phyloP scores from a whole-genome alignment of 2,888 invertebrate genomes.

The Drosophila setosimentum region DNA sequence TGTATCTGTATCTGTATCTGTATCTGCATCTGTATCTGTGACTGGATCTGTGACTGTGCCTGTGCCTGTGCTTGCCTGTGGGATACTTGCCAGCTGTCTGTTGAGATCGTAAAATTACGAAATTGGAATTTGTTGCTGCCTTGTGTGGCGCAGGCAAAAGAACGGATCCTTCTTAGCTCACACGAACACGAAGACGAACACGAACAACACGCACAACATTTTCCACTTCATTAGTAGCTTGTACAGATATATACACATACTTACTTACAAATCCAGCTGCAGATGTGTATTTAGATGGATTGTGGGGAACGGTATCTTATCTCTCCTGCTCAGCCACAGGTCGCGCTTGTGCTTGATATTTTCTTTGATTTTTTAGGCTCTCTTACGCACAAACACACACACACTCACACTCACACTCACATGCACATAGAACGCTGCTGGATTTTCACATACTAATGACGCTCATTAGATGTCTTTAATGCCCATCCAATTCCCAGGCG shows the following conservation, averaged over 20 bases:
- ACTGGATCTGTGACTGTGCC: neutral
- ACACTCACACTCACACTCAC: slow-evolving; percentile 1
- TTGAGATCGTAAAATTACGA: slow-evolving; percentile 50
- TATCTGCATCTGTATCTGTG: slow-evolving; percentile 2
- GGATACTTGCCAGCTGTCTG: slow-evolving; percentile 51
- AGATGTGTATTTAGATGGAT: slow-evolving; percentile 16
- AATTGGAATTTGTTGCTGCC: slow-evolving; percentile 34
- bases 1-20: neutral
- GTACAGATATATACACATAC: slow-evolving; percentile 4
- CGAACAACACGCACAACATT: slow-evolving; percentile 38
- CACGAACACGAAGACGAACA: slow-evolving; percentile 37
- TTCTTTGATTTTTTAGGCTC: slow-evolving; percentile 3
- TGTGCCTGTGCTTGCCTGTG: slow-evolving; percentile 10
- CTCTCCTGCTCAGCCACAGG: slow-evolving; percentile 42
- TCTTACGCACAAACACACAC: neutral
- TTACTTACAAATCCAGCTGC: neutral
- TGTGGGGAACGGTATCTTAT: slow-evolving; percentile 42
- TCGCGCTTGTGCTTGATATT: slow-evolving; percentile 51
- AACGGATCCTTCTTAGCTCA: slow-evolving; percentile 46
- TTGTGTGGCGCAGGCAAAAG: slow-evolving; percentile 16
- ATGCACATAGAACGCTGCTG: neutral
- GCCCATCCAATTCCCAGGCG: slow-evolving; percentile 58
- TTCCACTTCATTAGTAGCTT: slow-evolving; percentile 64
- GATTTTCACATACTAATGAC: slow-evolving; percentile 70
- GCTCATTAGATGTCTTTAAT: slow-evolving; percentile 76